Evolutionary conservation across 2,888 invertebrate species (phyloP).

Genomic region (Drosophila macrospina): DNA sequence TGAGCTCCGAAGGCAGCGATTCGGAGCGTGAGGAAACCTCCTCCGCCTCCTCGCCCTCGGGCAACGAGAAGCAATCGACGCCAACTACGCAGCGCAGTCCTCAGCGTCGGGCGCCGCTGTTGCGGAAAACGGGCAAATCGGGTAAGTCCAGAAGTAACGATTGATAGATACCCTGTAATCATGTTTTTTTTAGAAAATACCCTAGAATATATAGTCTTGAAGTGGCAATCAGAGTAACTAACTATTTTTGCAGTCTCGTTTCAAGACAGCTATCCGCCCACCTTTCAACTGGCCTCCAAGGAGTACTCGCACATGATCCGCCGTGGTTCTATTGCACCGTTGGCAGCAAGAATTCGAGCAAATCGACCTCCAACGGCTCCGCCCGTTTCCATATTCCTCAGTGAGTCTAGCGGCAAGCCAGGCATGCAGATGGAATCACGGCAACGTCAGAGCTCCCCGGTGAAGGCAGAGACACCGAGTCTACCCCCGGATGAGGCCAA

Average conservation of each 20-base stretch:
- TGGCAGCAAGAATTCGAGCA: slow-evolving; percentile 83
- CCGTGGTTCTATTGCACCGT: slow-evolving; percentile 84
- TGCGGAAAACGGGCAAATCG: slow-evolving; percentile 85
- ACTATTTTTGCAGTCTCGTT: slow-evolving; percentile 83
- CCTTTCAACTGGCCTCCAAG: slow-evolving; percentile 82
- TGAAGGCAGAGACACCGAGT: background rate
- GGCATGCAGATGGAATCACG: slow-evolving; percentile 30
- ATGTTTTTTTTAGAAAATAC: no score
- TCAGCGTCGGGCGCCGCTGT: slow-evolving; percentile 77
- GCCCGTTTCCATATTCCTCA: slow-evolving; percentile 83
- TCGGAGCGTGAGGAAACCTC: slow-evolving; percentile 86
- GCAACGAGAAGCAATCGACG: slow-evolving; percentile 32
- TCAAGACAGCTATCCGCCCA: slow-evolving; percentile 84
- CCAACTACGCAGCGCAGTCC: slow-evolving; percentile 66
- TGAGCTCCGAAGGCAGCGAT: slow-evolving; percentile 89
- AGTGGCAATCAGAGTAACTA: slow-evolving; percentile 23
- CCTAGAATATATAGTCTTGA: no score
- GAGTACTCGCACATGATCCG: slow-evolving; percentile 84
- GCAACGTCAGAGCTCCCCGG: slow-evolving; percentile 16
- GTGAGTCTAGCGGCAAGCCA: slow-evolving; percentile 35
- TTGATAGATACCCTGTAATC: background rate
- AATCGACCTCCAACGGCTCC: slow-evolving; percentile 85
- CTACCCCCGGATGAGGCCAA: slow-evolving; percentile 54
- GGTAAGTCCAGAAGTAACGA: slow-evolving; percentile 68
- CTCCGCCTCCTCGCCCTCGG: slow-evolving; percentile 47